Conservation (phyloP, 2,797 vertebrate genomes). For the Dryobates pubescens region DNA sequence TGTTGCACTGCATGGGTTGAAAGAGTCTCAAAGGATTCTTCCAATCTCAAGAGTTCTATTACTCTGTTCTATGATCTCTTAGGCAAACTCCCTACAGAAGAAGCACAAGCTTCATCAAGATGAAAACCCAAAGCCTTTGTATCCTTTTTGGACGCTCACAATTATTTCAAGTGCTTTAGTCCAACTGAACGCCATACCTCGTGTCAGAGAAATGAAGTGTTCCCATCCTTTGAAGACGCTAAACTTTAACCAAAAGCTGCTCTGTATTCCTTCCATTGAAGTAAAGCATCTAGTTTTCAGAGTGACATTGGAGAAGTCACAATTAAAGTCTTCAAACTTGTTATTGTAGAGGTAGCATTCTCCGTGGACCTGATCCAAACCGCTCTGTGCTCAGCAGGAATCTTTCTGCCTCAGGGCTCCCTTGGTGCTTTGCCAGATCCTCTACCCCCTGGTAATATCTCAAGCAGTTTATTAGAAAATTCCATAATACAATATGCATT, state of each 20-base stretch:
- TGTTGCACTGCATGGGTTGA: too few species aligned
- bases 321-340: background rate
- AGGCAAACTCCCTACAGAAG: background rate
- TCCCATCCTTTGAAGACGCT: background rate
- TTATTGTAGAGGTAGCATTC: background rate
- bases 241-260: background rate
- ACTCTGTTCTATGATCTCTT: too few species aligned
- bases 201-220: background rate
- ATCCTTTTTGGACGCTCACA: background rate
- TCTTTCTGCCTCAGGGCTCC: background rate
- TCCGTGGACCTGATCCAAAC: background rate
- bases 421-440: background rate
- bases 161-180: background rate
- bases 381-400: background rate
- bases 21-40: too few species aligned
- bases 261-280: background rate
- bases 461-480: slow-evolving; percentile 12
- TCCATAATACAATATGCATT: background rate
- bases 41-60: too few species aligned
- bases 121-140: background rate
- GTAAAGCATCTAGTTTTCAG: background rate
- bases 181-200: background rate
- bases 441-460: slow-evolving; percentile 12
- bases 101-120: background rate
- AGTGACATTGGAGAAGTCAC: background rate